Conservation (phyloP, 2,888 invertebrate species). For the Spialia ferax region DNA sequence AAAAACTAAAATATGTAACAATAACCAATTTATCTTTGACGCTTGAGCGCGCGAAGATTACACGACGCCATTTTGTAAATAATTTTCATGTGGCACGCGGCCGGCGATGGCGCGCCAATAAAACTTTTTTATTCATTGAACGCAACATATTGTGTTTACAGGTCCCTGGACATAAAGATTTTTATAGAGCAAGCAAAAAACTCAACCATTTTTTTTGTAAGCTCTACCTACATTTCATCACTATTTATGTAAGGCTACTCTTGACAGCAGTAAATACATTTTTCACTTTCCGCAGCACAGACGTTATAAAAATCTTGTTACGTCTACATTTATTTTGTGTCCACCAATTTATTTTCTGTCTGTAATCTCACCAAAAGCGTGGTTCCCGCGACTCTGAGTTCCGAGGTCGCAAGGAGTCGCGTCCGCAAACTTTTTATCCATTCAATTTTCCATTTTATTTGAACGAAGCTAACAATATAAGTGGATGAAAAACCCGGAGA, state of each 20-base stretch:
- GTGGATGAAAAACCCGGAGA: slow-evolving; percentile 41
- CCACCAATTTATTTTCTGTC: slow-evolving; percentile 24
- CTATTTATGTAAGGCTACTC: background rate
- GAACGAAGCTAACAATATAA: slow-evolving; percentile 40
- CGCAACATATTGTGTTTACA: slow-evolving; percentile 19
- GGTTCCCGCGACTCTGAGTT: background rate
- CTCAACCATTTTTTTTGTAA: background rate
- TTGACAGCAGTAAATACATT: background rate
- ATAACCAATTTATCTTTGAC: slow-evolving; percentile 2
- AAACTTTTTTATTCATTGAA: slow-evolving; percentile 12
- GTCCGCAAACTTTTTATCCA: slow-evolving; percentile 33
- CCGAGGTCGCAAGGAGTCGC: slow-evolving; percentile 2
- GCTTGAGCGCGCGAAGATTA: slow-evolving; percentile 4
- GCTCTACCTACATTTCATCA: background rate
- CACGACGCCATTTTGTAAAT: background rate
- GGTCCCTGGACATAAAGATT: background rate
- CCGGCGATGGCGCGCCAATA: slow-evolving; percentile 21
- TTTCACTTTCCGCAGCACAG: background rate
- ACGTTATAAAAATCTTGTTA: slow-evolving; percentile 7
- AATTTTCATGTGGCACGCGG: slow-evolving; percentile 1
- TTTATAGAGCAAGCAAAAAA: too few relatives aligned
- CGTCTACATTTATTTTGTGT: slow-evolving; percentile 12
- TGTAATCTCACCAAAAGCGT: slow-evolving; percentile 17
- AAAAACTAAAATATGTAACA: background rate
- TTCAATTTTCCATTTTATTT: slow-evolving; percentile 37